A percentile compares a stretch with the other conserved stretches of the same genome.
phyloP scores from a whole-genome alignment of 2,113 vertebrate species.

The Periophthalmus modestus region DNA sequence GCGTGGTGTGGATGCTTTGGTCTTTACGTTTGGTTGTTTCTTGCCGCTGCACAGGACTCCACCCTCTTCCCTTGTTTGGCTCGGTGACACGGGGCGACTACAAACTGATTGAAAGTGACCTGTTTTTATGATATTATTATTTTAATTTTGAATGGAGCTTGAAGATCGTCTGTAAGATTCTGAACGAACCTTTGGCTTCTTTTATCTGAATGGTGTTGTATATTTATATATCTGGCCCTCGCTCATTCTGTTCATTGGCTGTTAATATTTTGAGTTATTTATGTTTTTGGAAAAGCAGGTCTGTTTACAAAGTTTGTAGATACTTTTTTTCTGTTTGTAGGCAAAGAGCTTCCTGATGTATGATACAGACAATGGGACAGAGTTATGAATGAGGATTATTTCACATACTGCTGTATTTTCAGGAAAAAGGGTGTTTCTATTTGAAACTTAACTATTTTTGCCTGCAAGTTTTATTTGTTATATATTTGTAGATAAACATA shows the following conservation, averaged over 20 bases:
- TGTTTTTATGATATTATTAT: slow-evolving; percentile 74
- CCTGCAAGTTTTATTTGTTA: slow-evolving; percentile 99
- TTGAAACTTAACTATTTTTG: slow-evolving; percentile 99
- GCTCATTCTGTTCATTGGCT: slow-evolving; percentile 94
- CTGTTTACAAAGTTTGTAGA: slow-evolving; percentile 99
- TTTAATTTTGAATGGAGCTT: slow-evolving; percentile 70
- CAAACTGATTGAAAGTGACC: slow-evolving; percentile 92
- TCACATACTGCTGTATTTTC: slow-evolving; percentile 99
- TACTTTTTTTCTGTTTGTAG: slow-evolving; percentile 99
- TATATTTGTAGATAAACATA: slow-evolving; percentile 99
- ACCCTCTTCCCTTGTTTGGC: slow-evolving; percentile 63
- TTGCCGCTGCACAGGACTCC: slow-evolving; percentile 80
- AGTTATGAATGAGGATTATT: slow-evolving; percentile 82
- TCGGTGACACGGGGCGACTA: slow-evolving; percentile 81
- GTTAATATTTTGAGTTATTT: slow-evolving; percentile 99
- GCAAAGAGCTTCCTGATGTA: slow-evolving; percentile 97
- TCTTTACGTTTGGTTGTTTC: slow-evolving; percentile 83
- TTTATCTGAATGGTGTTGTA: slow-evolving; percentile 86
- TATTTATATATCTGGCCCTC: slow-evolving; percentile 85
- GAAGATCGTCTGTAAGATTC: slow-evolving; percentile 74
- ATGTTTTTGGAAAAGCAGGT: slow-evolving; percentile 99
- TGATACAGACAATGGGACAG: slow-evolving; percentile 82
- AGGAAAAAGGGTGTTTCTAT: slow-evolving; percentile 99
- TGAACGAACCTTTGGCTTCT: slow-evolving; percentile 78
- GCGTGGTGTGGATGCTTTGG: slow-evolving; percentile 75